Evolutionary conservation across 2,888 invertebrate species (phyloP).

Genomic region (Bruchidius siliquastri): DNA sequence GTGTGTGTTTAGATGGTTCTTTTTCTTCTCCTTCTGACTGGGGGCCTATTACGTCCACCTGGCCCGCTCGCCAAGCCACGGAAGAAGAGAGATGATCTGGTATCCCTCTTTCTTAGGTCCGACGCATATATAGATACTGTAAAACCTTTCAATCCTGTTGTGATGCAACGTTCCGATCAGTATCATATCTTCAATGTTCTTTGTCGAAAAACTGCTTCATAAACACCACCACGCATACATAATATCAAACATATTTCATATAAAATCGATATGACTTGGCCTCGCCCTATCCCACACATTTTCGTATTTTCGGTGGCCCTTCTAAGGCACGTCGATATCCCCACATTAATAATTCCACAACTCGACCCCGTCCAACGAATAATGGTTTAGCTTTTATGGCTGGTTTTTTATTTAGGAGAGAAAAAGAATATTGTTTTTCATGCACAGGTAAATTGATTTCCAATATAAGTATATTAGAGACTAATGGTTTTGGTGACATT

Average conservation of each 20-base stretch:
- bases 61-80: neutral
- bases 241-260: conserved; percentile 13
- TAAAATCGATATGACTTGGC: conserved; percentile 19
- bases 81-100: neutral
- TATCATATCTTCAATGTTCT: too few species aligned
- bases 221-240: too few species aligned
- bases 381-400: too few species aligned
- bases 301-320: conserved; percentile 21
- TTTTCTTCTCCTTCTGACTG: neutral
- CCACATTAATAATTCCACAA: conserved; percentile 18
- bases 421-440: too few species aligned
- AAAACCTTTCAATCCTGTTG: too few species aligned
- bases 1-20: neutral
- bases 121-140: too few species aligned
- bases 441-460: too few species aligned
- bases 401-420: too few species aligned
- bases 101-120: neutral
- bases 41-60: neutral
- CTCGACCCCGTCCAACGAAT: neutral
- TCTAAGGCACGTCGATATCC: conserved; percentile 18
- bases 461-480: too few species aligned
- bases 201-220: too few species aligned
- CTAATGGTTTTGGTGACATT: too few species aligned
- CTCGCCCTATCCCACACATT: conserved; percentile 24
- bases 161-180: too few species aligned